Evolutionary conservation across 2,113 vertebrate species (phyloP), one percentile per base, ranked within the genome.

Genomic region (Nansenia antarctica): DNA sequence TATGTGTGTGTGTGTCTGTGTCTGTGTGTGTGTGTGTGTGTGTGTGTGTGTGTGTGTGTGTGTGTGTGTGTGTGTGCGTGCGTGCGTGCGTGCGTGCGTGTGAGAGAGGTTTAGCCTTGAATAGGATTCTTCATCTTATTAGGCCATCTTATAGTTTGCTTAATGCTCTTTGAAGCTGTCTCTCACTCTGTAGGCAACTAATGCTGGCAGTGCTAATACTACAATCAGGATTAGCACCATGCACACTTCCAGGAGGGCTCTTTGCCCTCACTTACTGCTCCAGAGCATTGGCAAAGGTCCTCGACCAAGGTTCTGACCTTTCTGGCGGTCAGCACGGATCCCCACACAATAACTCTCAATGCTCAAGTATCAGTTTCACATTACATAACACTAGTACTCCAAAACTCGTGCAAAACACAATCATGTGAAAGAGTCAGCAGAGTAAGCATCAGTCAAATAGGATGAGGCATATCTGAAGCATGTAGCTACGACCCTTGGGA

Each of bases 141-240:
- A 80, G 80, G 82, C 82, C 76, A 82, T 80, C 79, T 79, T 68
- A 74, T 70, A 69, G 55, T 81, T 77, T 71, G 61, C 59, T 29
- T 59, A 74, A 49, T 52, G 49, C 45, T 63, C 26, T n/a, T n/a
- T n/a, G n/a, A n/a, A n/a, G n/a, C n/a, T n/a, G n/a, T n/a, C n/a
- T n/a, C n/a, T 62, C 53, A 39, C 74, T 77, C 74, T 78, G 47
- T 68, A 59, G 73, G 77, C n/a, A n/a, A n/a, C 12, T 71, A 69
- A 64, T 78, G 59, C 57, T 68, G 29, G 73, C 42, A 77, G 66
- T 62, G 55, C 14, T 47, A 61, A 20, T 37, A 9, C 31, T 45
- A 18, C 71, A 82, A 73, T 77, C 71, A 68, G 70, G 62, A 24
- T 72, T 77, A 80, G 42, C 65, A 18, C 74, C 49, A 69, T 34